These are phyloP conservation scores for Atherinosoma microstoma DNA, from an alignment of 2,797 vertebrate species.

Conservation along the genomic window DNA sequence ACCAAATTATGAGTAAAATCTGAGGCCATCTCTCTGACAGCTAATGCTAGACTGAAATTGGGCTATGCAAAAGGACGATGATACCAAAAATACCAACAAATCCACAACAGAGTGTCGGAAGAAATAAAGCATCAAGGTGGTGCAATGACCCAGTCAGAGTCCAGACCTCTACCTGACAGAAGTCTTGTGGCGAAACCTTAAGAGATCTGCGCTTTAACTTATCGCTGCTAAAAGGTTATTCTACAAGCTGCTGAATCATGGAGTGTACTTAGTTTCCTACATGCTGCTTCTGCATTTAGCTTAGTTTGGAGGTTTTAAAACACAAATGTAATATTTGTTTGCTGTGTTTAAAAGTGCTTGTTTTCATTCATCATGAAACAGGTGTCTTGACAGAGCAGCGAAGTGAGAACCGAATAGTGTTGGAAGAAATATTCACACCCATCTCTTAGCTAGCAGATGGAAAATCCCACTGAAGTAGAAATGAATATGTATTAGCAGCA, in stretches of 20 bases:
- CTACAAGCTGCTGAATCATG: background rate
- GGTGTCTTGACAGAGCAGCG: no score
- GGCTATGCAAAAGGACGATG: no score
- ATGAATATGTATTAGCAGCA: background rate
- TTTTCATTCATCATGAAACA: background rate
- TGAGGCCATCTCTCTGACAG: no score
- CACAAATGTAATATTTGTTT: background rate
- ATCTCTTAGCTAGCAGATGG: background rate
- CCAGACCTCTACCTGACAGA: background rate
- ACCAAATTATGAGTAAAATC: no score
- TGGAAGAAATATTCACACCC: background rate
- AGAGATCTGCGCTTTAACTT: background rate
- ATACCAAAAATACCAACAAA: no score
- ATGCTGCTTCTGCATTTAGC: background rate
- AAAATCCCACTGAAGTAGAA: background rate
- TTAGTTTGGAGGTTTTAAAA: background rate
- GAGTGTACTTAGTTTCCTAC: background rate
- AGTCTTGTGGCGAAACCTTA: background rate
- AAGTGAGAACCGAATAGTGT: background rate
- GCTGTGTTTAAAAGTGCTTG: background rate
- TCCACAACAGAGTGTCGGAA: no score
- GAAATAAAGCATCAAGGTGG: no score
- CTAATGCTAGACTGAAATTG: no score
- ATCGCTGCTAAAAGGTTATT: background rate
- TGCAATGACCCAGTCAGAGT: no score